A percentile compares a stretch with the other conserved stretches of the same genome.
phyloP scores from a whole-genome alignment of 2,888 invertebrate species.

The Anorthoa munda region DNA sequence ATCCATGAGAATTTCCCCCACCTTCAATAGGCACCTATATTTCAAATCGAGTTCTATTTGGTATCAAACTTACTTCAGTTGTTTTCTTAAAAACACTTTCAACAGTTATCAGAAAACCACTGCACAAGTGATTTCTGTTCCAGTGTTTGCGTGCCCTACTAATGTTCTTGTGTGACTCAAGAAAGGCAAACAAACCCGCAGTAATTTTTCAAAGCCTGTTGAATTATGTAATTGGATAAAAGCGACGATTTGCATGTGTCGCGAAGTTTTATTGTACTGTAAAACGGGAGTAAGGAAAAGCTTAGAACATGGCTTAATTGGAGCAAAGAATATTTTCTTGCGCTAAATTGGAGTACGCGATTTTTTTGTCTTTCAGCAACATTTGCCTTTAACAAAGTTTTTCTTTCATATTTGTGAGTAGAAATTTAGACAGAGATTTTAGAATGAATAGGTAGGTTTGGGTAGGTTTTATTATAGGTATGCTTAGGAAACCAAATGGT shows the following conservation, averaged over 20 bases:
- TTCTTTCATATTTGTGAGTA: background rate
- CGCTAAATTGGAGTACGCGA: background rate
- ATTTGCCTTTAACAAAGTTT: background rate
- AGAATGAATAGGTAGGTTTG: too few species aligned
- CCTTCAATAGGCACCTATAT: too few species aligned
- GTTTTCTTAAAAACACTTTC: background rate
- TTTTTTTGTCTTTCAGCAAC: background rate
- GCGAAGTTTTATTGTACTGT: constrained; percentile 52
- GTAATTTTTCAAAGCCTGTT: constrained; percentile 65
- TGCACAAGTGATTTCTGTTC: constrained; percentile 23
- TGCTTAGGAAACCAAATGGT: too few species aligned
- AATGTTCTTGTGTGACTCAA: constrained; percentile 44
- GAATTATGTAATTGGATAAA: constrained; percentile 64
- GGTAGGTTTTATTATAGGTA: too few species aligned
- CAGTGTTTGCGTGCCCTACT: constrained; percentile 47
- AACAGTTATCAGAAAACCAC: background rate
- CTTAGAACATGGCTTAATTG: constrained; percentile 28
- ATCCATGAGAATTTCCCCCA: too few species aligned
- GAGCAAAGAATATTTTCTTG: constrained; percentile 15
- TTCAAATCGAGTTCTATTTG: too few species aligned
- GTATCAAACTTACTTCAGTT: background rate
- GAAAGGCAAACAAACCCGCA: constrained; percentile 53
- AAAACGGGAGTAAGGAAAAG: constrained; percentile 31
- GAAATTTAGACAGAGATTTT: background rate
- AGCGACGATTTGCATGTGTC: constrained; percentile 60